Evolutionary conservation across 2,888 invertebrate species (phyloP), one percentile per base, ranked within the genome.

Genomic region (Lithophane semibrunnea): DNA sequence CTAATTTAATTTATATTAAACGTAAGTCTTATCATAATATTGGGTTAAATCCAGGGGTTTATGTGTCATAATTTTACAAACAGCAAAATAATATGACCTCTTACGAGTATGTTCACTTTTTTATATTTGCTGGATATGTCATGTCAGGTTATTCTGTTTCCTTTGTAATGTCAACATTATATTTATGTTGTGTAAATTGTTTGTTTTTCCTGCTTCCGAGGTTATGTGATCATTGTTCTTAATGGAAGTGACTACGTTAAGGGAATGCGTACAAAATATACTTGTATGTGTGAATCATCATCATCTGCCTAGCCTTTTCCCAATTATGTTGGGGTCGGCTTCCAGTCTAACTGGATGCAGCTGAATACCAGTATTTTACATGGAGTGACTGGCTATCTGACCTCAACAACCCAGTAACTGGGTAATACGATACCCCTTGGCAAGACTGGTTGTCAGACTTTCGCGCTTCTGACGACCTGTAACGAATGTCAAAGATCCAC

Each of bases 181-280:
- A 21, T 56, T 44, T 54, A 24, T 29, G 52, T 49, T 37, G 7
- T 64, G 29, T 37, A 44, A 44, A 54, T 65, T 42, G 47, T 61
- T 18, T 65, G 1, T 67, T 73, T 42, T 69, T 64, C 54, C 37
- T 58, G 58, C 18, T 54, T 13, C 7, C 16, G 37, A 54, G 68
- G 52, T 74, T 60, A 60, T 37, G 18, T 60, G 37, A 18, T 58
- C 49, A 64, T 52, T 74, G 10, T 68, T 64, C 18, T 24, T 44
- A 21, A 68, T 79, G n/a, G 18, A 63, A 47, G n/a, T 63, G 64
- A 37, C n/a, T 79, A 10, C 29, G 42, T 13, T 29, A 58, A 61
- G 72, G 8, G 3, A 52, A 58, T 64, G 18, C n/a, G 44, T 44
- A 21, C 4, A 7, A 72, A 72, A 66, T 60, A 21, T 29, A 52